These are phyloP conservation scores for Tarsius wallacei DNA, from an alignment of 2,797 vertebrate species.

Conservation along the genomic window DNA sequence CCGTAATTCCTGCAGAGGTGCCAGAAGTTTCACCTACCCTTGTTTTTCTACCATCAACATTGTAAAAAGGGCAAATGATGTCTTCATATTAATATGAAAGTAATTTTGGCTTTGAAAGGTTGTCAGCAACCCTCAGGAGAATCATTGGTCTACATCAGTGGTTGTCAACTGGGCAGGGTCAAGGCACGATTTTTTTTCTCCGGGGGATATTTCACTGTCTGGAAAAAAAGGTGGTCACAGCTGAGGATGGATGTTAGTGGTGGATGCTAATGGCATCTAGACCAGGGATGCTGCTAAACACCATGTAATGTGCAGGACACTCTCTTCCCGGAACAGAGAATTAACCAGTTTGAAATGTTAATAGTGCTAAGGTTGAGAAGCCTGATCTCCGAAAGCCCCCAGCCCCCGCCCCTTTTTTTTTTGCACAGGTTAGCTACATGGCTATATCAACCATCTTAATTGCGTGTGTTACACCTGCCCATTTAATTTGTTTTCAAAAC, in stretches of 20 bases:
- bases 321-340: neutral
- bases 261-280: neutral
- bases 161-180: neutral
- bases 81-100: neutral
- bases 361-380: neutral
- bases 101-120: neutral
- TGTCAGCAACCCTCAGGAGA: neutral
- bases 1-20: neutral
- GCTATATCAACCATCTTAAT: neutral
- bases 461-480: neutral
- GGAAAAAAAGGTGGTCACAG: neutral
- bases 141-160: neutral
- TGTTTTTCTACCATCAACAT: neutral
- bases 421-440: too few relatives aligned
- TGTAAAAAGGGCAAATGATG: neutral
- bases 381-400: neutral
- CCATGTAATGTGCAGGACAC: too few relatives aligned
- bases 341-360: neutral
- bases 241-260: too few relatives aligned
- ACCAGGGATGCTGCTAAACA: neutral
- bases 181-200: neutral
- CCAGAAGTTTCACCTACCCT: neutral
- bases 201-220: neutral
- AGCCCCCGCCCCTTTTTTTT: too few relatives aligned
- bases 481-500: neutral